Evolutionary conservation across 2,797 vertebrate species (phyloP).

Genomic region (Gallinago stenura): DNA sequence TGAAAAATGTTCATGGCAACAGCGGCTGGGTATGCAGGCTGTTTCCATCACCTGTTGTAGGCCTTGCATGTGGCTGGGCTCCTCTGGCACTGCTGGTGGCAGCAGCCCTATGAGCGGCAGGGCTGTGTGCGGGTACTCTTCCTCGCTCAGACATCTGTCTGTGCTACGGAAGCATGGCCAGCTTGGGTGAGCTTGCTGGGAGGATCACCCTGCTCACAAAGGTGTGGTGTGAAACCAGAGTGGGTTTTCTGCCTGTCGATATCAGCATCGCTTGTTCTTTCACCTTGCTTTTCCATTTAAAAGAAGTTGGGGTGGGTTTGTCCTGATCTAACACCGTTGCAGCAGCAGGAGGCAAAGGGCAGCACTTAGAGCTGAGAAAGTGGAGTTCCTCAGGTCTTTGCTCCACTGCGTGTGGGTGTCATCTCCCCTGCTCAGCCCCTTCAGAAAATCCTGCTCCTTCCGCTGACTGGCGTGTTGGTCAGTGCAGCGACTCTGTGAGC

Average conservation of each 20-base stretch:
- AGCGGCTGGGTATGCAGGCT: neutral
- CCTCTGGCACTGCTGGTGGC: rapidly evolving
- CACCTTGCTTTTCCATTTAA: neutral
- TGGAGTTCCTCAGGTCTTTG: neutral
- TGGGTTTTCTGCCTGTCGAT: neutral
- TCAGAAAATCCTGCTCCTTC: neutral
- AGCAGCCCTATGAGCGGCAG: neutral
- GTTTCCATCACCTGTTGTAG: neutral
- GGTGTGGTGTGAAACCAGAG: neutral
- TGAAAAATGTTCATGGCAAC: neutral
- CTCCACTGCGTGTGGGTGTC: rapidly evolving
- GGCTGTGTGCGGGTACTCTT: neutral
- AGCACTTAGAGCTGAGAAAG: neutral
- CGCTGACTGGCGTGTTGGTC: neutral
- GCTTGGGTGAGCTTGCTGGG: neutral
- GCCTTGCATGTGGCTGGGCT: neutral
- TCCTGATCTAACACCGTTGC: neutral
- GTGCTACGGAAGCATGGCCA: rapidly evolving
- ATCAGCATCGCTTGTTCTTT: neutral
- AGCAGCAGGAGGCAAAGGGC: neutral
- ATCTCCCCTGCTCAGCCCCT: neutral
- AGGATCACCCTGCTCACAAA: neutral
- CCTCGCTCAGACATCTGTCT: neutral
- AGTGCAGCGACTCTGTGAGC: rapidly evolving
- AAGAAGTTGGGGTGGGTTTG: neutral